Conservation (phyloP, 2,113 vertebrate genomes). For the Amphiprion percula region DNA sequence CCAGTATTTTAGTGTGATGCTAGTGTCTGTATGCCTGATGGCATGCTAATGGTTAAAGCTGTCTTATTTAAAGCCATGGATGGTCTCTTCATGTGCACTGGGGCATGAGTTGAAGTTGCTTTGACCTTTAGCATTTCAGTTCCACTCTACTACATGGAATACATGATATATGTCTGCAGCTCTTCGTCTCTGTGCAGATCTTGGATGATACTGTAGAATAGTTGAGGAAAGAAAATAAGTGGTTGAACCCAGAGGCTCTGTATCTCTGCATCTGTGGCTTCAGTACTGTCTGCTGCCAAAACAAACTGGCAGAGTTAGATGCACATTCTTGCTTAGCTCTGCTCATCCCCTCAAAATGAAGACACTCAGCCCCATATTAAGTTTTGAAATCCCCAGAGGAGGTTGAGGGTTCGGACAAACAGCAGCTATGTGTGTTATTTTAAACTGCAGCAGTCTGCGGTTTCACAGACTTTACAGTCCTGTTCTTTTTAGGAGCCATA, state of each 20-base stretch:
- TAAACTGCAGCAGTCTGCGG: constrained; percentile 42
- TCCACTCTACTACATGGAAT: constrained; percentile 17
- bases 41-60: constrained; percentile 57
- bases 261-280: constrained; percentile 38
- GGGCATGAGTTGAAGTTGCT: constrained; percentile 38
- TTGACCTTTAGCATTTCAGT: constrained; percentile 64
- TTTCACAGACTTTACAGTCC: constrained; percentile 23
- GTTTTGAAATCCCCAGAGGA: constrained; percentile 55
- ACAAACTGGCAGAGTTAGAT: constrained; percentile 59
- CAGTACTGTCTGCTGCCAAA: constrained; percentile 69
- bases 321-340: constrained; percentile 72
- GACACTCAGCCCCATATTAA: constrained; percentile 42
- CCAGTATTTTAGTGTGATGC: constrained; percentile 2
- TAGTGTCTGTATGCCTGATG: constrained; percentile 14
- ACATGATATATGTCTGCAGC: constrained; percentile 22
- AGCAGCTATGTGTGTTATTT: constrained; percentile 38
- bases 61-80: constrained; percentile 78
- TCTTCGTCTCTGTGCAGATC: background rate
- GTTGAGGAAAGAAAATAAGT: constrained; percentile 9
- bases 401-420: constrained; percentile 51
- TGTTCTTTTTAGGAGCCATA: constrained; percentile 19
- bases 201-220: constrained; percentile 24
- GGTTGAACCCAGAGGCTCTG: constrained; percentile 29
- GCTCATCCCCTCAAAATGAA: constrained; percentile 82
- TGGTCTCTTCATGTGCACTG: constrained; percentile 43